Base-by-base conservation (phyloP, 2,888 invertebrate genomes). In the Eupithecia exiguata region DNA sequence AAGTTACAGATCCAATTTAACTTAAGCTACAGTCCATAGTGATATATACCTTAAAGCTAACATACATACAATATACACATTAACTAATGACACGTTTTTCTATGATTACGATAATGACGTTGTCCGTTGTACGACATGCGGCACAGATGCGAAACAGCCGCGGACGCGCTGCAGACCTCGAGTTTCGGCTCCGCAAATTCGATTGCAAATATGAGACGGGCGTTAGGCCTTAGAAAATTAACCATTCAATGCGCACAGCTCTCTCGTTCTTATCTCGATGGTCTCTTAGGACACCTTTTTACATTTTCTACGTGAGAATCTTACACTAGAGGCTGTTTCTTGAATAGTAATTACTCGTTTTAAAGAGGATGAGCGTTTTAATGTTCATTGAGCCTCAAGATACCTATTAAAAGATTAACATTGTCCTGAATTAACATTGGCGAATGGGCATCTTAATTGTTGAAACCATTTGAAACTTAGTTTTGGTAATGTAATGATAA, bases 201-300 rank as follows among this genome's bases (percentile, higher is more conserved):
- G n/a, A n/a, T n/a, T n/a, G n/a, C n/a, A n/a, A n/a, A n/a, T n/a
- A n/a, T n/a, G n/a, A n/a, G n/a, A n/a, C n/a, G n/a, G n/a, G n/a
- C n/a, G n/a, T n/a, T n/a, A n/a, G n/a, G n/a, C n/a, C n/a, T n/a
- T n/a, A n/a, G n/a, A n/a, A 62, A 62, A 62, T 75, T 74, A 73
- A 65, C 68, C 10, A 77, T 77, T 79, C 78, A 40, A 25, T 46
- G 36, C 69, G 68, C 74, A 77, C 63, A 53, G 5, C 65, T n/a
- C 12, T 63, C 40, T 16, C 18, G 49, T 14, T 18, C 58, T 74
- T 72, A 74, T 72, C 72, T 62, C 25, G 21, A 62, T 36, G 25
- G 16, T 61, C 74, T 53, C 61, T 53, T 36, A 70, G 35, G 46
- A 67, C 74, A 69, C 46, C 73, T 58, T 58, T 65, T 70, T 70